A percentile compares a stretch with the other conserved stretches of the same genome.
phyloP scores from a whole-genome alignment of 2,113 vertebrate genomes.

The Eidolon helvum region DNA sequence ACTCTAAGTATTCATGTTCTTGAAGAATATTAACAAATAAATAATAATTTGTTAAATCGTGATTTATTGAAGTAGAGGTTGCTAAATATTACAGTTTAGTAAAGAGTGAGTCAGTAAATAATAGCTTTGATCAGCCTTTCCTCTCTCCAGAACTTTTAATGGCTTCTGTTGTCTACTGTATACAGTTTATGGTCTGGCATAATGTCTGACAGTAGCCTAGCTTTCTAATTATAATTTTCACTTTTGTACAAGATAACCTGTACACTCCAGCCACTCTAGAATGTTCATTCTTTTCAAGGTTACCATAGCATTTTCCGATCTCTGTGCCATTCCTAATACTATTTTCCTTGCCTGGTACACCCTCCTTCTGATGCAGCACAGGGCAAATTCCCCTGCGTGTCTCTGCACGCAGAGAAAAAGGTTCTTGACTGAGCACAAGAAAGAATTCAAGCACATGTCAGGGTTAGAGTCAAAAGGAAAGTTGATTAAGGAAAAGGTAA shows the following conservation, averaged over 20 bases:
- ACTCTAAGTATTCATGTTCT: background rate
- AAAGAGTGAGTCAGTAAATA: background rate
- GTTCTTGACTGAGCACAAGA: too few relatives aligned
- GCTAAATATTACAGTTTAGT: background rate
- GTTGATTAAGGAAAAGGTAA: too few relatives aligned
- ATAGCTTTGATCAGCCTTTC: background rate
- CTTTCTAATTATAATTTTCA: background rate
- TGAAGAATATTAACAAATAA: background rate
- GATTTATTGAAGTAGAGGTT: constrained; percentile 7
- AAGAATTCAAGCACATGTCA: too few relatives aligned
- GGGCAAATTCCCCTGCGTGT: too few relatives aligned
- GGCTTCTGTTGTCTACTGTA: background rate
- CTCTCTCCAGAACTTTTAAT: background rate
- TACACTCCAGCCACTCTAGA: background rate
- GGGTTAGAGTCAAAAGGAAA: too few relatives aligned
- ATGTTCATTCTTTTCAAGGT: background rate
- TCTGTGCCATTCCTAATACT: background rate
- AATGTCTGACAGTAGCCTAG: background rate
- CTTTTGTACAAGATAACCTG: background rate
- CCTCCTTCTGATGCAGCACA: background rate
- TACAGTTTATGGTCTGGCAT: background rate
- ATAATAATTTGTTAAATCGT: constrained; percentile 10
- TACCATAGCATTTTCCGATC: background rate
- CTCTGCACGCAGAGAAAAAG: too few relatives aligned
- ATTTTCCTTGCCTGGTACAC: background rate